phyloP scores from a whole-genome alignment of 2,113 vertebrate species.

The Cnemophilus loriae region DNA sequence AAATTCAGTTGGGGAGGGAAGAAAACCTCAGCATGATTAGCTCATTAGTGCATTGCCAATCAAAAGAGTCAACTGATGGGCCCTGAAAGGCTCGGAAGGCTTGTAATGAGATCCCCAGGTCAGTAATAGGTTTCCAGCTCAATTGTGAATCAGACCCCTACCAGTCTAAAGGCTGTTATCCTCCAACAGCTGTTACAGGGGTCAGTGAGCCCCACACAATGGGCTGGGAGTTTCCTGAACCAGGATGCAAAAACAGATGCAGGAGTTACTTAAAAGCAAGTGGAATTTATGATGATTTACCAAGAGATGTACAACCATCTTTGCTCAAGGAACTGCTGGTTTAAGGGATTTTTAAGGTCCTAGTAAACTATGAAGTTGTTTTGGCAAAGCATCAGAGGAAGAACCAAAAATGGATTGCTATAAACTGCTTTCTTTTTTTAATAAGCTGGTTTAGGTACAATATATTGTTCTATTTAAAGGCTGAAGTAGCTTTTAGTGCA shows the following conservation, averaged over 20 bases:
- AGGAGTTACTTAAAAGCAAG: background rate
- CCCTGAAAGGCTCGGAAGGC: background rate
- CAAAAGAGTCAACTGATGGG: background rate
- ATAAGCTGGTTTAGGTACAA: background rate
- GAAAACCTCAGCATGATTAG: slow-evolving; percentile 32
- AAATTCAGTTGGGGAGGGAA: slow-evolving; percentile 24
- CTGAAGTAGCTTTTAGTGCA: background rate
- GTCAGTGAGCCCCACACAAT: background rate
- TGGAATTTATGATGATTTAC: background rate
- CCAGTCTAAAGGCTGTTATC: background rate
- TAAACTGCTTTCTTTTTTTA: background rate
- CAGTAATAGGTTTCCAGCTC: background rate
- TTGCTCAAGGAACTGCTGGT: background rate
- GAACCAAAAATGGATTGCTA: background rate
- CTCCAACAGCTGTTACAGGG: background rate
- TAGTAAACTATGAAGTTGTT: background rate
- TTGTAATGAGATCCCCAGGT: background rate
- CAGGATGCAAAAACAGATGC: background rate
- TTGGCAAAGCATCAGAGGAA: background rate
- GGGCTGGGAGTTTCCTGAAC: background rate
- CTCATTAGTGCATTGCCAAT: slow-evolving; percentile 35
- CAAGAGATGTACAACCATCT: background rate
- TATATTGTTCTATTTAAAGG: background rate
- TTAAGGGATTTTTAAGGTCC: background rate
- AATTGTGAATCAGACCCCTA: background rate